Conservation (phyloP, 2,888 invertebrate genomes). For the Apoda limacodes region DNA sequence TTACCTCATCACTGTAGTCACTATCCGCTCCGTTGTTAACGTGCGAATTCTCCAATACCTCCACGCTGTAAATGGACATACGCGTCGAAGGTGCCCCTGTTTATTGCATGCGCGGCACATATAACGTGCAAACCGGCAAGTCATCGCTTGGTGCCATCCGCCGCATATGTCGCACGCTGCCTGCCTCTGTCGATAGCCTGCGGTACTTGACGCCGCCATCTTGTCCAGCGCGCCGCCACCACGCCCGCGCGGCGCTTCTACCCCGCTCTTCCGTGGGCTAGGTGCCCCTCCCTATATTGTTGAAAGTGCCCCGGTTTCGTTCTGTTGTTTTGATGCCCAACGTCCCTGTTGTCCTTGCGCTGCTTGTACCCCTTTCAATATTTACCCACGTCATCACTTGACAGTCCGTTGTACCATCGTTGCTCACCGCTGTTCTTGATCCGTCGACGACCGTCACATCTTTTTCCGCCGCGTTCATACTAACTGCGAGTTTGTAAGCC, state of each 20-base stretch:
- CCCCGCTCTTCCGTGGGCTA: not conserved
- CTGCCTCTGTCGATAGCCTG: not conserved
- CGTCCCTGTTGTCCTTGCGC: too few species aligned
- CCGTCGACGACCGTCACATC: conserved; percentile 9
- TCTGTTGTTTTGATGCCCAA: not conserved
- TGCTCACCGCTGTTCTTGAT: not conserved
- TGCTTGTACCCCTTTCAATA: not conserved
- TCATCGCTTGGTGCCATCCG: not conserved
- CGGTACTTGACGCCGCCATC: not conserved
- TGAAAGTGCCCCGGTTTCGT: not conserved
- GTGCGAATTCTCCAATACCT: not conserved
- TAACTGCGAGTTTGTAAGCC: conserved; percentile 12
- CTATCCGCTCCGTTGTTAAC: not conserved
- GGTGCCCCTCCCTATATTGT: not conserved
- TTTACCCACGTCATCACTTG: not conserved
- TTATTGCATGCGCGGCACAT: conserved; percentile 5
- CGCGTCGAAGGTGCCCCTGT: not conserved
- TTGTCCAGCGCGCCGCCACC: not conserved
- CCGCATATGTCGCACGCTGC: conserved; percentile 1
- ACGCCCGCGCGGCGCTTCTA: too few species aligned
- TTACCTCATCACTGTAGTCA: conserved; percentile 4
- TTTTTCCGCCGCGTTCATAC: conserved; percentile 14
- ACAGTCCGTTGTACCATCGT: not conserved
- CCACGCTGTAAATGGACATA: conserved; percentile 1
- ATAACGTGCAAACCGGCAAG: conserved; percentile 1